phyloP scores from a whole-genome alignment of 2,888 invertebrate genomes.

The Ganaspis brasiliensis region DNA sequence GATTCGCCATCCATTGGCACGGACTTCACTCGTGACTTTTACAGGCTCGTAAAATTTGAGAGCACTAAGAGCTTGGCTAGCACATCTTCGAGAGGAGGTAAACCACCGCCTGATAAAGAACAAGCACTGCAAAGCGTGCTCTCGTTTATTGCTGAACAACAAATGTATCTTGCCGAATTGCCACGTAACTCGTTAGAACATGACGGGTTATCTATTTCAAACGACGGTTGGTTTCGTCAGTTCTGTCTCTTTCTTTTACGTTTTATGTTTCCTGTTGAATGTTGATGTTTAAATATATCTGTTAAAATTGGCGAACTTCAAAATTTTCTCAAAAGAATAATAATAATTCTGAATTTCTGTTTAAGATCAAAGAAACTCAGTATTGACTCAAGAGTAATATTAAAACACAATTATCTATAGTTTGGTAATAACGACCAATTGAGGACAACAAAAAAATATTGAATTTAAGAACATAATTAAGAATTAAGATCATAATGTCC shows the following conservation, averaged over 20 bases:
- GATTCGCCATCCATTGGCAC: slow-evolving; percentile 87
- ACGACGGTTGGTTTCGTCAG: slow-evolving; percentile 63
- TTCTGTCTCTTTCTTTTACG: neutral
- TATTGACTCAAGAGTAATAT: no score
- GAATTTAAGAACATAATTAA: no score
- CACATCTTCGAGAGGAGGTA: slow-evolving; percentile 86
- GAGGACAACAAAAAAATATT: no score
- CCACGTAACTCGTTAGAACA: slow-evolving; percentile 62
- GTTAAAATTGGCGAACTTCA: neutral
- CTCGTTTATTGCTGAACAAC: slow-evolving; percentile 89
- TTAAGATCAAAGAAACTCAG: no score
- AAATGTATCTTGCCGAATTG: slow-evolving; percentile 83
- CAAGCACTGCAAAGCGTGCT: slow-evolving; percentile 88
- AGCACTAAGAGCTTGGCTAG: slow-evolving; percentile 90
- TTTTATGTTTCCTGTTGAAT: no score
- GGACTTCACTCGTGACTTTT: slow-evolving; percentile 90
- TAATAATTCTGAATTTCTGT: no score
- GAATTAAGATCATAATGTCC: no score
- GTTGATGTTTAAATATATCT: no score
- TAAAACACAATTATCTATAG: no score
- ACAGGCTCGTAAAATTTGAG: slow-evolving; percentile 90
- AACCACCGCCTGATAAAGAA: slow-evolving; percentile 84
- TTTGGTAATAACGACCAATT: no score
- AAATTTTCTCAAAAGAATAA: no score
- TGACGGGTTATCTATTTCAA: slow-evolving; percentile 51